phyloP scores from a whole-genome alignment of 2,797 vertebrate species.

The Kryptopterus vitreolus region DNA sequence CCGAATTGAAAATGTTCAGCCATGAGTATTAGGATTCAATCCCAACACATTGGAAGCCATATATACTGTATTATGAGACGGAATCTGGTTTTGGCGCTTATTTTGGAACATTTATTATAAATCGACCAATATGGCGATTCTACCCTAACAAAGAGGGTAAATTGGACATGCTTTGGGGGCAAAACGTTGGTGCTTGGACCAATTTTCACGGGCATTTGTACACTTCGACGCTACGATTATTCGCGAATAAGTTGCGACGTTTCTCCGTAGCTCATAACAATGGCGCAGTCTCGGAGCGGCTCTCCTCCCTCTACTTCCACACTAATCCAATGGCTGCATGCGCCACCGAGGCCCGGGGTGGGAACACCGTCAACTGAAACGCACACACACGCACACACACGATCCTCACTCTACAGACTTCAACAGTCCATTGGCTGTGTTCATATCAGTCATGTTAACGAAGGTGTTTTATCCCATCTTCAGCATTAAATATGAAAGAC shows the following conservation, averaged over 20 bases:
- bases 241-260: constrained; percentile 56
- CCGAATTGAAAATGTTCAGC: constrained; percentile 71
- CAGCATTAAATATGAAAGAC: neutral
- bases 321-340: constrained; percentile 78
- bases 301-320: constrained; percentile 72
- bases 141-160: constrained; percentile 29
- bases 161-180: constrained; percentile 1
- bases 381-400: constrained; percentile 57
- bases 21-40: neutral
- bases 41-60: constrained; percentile 3
- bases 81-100: neutral
- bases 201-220: neutral
- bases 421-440: neutral
- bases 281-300: constrained; percentile 75
- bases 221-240: constrained; percentile 24
- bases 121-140: neutral
- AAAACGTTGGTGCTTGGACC: neutral
- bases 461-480: too few relatives aligned
- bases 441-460: neutral
- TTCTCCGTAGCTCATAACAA: constrained; percentile 65
- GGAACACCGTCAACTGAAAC: constrained; percentile 66
- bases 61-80: neutral
- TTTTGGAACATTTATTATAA: neutral
- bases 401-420: neutral
- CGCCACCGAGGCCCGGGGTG: constrained; percentile 72